Conservation (phyloP, 2,113 vertebrate species). For the Ranitomeya imitator region DNA sequence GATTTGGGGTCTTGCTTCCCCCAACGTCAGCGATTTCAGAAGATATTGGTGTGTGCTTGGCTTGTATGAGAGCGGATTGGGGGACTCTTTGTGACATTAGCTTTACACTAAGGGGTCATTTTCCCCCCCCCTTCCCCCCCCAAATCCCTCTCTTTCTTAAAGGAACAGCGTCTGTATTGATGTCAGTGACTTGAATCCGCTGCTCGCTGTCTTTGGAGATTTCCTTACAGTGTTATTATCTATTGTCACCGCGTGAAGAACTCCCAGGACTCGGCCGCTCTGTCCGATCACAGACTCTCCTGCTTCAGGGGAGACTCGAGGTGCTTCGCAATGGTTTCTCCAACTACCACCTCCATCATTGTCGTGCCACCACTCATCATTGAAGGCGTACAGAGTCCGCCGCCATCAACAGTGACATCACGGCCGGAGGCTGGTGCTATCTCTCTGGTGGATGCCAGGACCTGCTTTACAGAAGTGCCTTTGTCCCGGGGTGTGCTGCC, state of each 20-base stretch:
- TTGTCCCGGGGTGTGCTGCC: neutral
- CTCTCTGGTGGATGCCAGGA: neutral
- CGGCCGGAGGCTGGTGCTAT: neutral
- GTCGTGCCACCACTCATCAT: neutral
- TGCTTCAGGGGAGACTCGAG: no score
- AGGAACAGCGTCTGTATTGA: neutral
- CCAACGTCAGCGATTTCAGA: neutral
- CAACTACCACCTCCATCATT: neutral
- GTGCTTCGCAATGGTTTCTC: neutral
- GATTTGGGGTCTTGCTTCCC: neutral
- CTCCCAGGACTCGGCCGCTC: neutral
- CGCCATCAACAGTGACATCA: neutral
- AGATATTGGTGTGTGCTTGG: slow-evolving; percentile 7
- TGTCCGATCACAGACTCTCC: neutral
- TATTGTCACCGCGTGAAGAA: neutral
- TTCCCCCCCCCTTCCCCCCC: neutral
- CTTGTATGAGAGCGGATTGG: neutral
- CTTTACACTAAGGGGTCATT: neutral
- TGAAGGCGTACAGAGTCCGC: neutral
- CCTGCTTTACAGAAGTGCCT: slow-evolving; percentile 38
- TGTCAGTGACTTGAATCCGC: neutral
- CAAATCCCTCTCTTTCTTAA: neutral
- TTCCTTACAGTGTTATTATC: slow-evolving; percentile 30
- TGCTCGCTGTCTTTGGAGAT: neutral
- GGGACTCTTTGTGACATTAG: neutral